Percentiles rank a stretch among this genome's conserved stretches.
These are phyloP conservation scores for Notocelia uddmanniana DNA, from an alignment of 2,888 invertebrate species.

Conservation along the genomic window DNA sequence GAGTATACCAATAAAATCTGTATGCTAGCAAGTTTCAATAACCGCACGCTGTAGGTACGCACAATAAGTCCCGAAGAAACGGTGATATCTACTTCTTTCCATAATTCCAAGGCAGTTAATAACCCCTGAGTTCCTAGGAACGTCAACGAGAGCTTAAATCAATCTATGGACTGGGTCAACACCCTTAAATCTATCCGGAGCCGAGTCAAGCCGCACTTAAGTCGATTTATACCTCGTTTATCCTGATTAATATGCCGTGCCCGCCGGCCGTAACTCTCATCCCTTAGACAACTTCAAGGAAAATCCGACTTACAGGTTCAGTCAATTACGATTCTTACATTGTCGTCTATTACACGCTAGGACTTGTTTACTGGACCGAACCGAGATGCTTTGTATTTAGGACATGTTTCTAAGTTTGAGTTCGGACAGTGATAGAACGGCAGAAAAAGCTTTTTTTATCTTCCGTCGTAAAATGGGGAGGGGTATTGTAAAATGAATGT, in stretches of 20 bases:
- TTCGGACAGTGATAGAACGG: background rate
- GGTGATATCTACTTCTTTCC: background rate
- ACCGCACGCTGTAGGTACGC: too few relatives aligned
- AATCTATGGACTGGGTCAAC: constrained; percentile 30
- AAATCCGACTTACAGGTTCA: background rate
- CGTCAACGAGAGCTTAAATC: constrained; percentile 28
- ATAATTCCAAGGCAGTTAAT: constrained; percentile 4
- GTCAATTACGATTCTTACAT: constrained; percentile 27
- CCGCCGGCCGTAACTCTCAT: constrained; percentile 28
- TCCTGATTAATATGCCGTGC: constrained; percentile 29
- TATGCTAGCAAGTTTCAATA: background rate
- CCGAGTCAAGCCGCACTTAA: constrained; percentile 18
- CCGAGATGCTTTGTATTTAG: constrained; percentile 13
- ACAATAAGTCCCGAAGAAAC: background rate
- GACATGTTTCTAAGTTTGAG: constrained; percentile 10
- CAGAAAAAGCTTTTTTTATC: background rate
- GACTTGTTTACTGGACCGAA: constrained; percentile 4
- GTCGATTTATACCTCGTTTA: constrained; percentile 34
- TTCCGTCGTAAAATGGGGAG: background rate
- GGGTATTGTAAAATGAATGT: background rate
- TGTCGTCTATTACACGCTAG: constrained; percentile 10
- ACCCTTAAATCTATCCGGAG: constrained; percentile 24
- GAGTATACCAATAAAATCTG: background rate
- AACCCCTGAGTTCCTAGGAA: constrained; percentile 42
- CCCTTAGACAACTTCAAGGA: constrained; percentile 26